Conservation (phyloP, 2,888 invertebrate genomes). For the Unio pictorum region DNA sequence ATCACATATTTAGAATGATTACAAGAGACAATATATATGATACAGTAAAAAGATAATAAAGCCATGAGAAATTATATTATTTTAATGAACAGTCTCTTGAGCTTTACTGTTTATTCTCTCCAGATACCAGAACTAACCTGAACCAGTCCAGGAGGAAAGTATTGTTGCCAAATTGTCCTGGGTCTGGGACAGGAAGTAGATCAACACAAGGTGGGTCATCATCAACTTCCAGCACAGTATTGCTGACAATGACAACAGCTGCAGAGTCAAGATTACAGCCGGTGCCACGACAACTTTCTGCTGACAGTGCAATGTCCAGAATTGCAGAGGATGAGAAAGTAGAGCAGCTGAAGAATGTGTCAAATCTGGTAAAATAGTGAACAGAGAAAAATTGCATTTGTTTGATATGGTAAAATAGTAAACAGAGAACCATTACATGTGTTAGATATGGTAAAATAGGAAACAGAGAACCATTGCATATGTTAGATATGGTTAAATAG, state of each 20-base stretch:
- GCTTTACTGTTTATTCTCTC: constrained; percentile 1
- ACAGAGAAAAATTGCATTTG: background rate
- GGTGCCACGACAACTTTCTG: constrained; percentile 37
- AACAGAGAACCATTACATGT: no score
- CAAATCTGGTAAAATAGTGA: constrained; percentile 36
- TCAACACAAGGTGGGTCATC: constrained; percentile 32
- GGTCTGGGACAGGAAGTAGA: constrained; percentile 20
- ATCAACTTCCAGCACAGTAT: constrained; percentile 26
- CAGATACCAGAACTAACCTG: constrained; percentile 30
- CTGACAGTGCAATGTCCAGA: constrained; percentile 36
- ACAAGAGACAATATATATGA: no score
- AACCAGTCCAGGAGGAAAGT: constrained; percentile 19
- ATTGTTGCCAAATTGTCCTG: constrained; percentile 3
- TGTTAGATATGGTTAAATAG: background rate
- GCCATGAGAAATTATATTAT: no score
- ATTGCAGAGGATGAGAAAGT: constrained; percentile 52
- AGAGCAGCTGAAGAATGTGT: constrained; percentile 50
- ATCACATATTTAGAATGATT: no score
- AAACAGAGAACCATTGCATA: background rate
- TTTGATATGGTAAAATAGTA: background rate
- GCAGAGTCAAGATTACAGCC: constrained; percentile 15
- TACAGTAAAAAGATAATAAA: no score
- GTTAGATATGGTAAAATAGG: no score
- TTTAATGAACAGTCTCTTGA: background rate
- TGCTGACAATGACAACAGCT: constrained; percentile 39